Evolutionary conservation across 2,797 vertebrate species (phyloP).

Genomic region (Manis pentadactyla): DNA sequence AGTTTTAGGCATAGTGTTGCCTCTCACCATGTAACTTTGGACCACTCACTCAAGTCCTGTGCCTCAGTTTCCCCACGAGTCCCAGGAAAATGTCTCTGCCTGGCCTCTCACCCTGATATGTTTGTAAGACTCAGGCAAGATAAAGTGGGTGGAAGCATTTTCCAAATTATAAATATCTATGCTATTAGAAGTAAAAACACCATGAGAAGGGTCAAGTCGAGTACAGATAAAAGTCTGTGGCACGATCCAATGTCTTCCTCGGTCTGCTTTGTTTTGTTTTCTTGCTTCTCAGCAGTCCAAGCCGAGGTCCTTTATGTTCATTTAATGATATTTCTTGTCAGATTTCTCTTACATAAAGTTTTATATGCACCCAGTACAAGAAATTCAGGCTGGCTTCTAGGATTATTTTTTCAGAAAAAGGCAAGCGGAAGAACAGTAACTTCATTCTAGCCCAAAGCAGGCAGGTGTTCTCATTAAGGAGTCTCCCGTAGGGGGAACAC

Average conservation of each 20-base stretch:
- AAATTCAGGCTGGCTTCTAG: background rate
- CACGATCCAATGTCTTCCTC: background rate
- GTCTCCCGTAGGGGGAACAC: background rate
- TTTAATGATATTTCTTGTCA: constrained; percentile 61
- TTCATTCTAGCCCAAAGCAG: constrained; percentile 17
- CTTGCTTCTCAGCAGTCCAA: constrained; percentile 5
- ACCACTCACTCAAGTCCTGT: background rate
- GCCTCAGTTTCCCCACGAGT: background rate
- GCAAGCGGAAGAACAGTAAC: background rate
- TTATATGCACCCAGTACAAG: background rate
- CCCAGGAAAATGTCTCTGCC: background rate
- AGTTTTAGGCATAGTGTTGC: background rate
- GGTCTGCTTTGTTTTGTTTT: background rate
- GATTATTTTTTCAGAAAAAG: constrained; percentile 30
- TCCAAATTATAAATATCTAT: background rate
- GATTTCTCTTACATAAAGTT: constrained; percentile 40
- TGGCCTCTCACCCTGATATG: background rate
- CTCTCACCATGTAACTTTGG: background rate
- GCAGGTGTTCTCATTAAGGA: constrained; percentile 11
- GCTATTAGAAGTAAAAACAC: background rate
- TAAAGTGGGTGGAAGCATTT: background rate
- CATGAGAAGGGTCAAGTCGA: background rate
- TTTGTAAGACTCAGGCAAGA: background rate
- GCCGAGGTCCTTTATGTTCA: constrained; percentile 32
- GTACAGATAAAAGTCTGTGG: background rate